These are phyloP conservation scores for Microcaecilia unicolor DNA, from an alignment of 2,797 vertebrate genomes.

Conservation along the genomic window DNA sequence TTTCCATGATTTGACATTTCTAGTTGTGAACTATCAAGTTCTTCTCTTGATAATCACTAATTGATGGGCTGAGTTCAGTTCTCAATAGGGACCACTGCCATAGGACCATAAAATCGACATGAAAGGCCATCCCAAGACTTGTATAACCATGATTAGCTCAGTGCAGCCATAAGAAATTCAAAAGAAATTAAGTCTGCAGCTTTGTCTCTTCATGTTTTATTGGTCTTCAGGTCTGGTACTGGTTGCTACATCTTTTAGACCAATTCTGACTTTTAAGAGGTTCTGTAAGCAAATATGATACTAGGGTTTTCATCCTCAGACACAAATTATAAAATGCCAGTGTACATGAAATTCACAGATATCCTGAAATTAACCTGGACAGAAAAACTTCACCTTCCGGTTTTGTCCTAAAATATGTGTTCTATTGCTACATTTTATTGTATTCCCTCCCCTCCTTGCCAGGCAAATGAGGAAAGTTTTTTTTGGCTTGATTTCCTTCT, in stretches of 20 bases:
- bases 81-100: neutral
- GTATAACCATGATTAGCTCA: conserved; percentile 11
- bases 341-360: neutral
- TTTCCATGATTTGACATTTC: neutral
- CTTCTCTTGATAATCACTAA: conserved; percentile 9
- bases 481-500: too few species aligned
- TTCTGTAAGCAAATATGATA: conserved; percentile 3
- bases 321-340: too few species aligned
- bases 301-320: too few species aligned
- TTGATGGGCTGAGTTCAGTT: too few species aligned
- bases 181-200: conserved; percentile 4
- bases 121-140: neutral
- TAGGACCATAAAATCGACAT: neutral
- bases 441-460: too few species aligned
- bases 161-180: neutral
- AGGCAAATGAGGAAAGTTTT: too few species aligned
- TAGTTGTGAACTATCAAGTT: conserved; percentile 1
- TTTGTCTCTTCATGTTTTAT: conserved; percentile 10
- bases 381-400: neutral
- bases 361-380: neutral
- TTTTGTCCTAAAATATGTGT: too few species aligned
- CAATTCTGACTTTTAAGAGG: neutral
- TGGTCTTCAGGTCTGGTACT: neutral
- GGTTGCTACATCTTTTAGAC: conserved; percentile 4
- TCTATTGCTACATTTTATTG: too few species aligned